Conservation (phyloP, 2,888 invertebrate species). For the Carpatolechia fugitivella region DNA sequence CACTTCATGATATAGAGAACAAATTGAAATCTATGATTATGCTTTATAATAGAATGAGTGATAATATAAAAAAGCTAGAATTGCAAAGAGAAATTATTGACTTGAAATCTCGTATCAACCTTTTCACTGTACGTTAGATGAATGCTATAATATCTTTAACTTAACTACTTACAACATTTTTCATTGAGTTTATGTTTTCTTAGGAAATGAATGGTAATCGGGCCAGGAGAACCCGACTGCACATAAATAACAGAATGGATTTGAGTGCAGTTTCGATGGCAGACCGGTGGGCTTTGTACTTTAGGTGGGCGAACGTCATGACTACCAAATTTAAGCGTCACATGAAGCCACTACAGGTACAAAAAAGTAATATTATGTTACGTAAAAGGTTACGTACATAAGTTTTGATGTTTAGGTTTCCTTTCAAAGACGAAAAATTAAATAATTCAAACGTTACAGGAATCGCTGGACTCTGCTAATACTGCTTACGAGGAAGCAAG, state of each 20-base stretch:
- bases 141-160: neutral
- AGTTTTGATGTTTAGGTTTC: too few relatives aligned
- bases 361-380: neutral
- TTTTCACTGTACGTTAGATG: constrained; percentile 42
- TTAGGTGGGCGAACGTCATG: constrained; percentile 42
- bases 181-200: constrained; percentile 12
- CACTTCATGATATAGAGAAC: constrained; percentile 29
- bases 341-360: constrained; percentile 43
- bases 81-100: constrained; percentile 29
- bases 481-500: constrained; percentile 67
- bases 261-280: constrained; percentile 26
- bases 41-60: constrained; percentile 18
- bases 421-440: too few relatives aligned
- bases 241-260: constrained; percentile 28
- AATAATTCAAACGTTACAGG: constrained; percentile 34
- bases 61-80: constrained; percentile 22
- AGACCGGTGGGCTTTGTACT: constrained; percentile 59
- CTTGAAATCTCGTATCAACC: constrained; percentile 31
- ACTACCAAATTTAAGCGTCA: constrained; percentile 29
- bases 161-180: neutral
- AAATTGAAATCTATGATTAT: constrained; percentile 29
- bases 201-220: constrained; percentile 41
- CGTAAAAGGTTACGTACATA: neutral
- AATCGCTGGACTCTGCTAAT: constrained; percentile 27
- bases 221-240: constrained; percentile 17